Percentiles rank a stretch among this genome's conserved stretches.
Conservation (phyloP, 2,888 invertebrate genomes). For the Dasypogon diadema region DNA sequence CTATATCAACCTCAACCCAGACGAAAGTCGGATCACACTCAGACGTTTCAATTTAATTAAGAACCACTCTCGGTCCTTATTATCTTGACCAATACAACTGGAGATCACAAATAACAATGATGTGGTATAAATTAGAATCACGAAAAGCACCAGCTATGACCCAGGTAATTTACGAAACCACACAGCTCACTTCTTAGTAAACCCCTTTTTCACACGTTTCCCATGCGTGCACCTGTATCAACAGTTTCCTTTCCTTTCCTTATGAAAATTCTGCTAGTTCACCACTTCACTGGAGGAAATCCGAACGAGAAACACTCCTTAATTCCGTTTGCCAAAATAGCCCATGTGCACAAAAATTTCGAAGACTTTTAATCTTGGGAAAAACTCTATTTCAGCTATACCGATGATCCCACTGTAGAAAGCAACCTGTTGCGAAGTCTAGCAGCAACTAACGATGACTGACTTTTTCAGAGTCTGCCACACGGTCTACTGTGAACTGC, state of each 20-base stretch:
- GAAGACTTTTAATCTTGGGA: neutral
- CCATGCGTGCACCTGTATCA: neutral
- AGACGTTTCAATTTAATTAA: conserved; percentile 24
- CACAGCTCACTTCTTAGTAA: neutral
- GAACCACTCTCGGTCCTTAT: neutral
- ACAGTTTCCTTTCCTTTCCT: neutral
- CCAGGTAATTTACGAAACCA: neutral
- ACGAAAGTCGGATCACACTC: neutral
- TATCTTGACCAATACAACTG: neutral
- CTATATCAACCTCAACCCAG: neutral
- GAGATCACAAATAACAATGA: neutral
- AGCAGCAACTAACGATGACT: conserved; percentile 12
- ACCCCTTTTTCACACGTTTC: neutral
- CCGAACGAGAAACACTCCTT: neutral
- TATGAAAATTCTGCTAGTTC: neutral
- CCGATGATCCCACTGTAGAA: neutral
- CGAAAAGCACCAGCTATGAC: neutral
- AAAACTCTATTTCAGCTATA: neutral
- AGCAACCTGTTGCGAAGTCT: conserved; percentile 45
- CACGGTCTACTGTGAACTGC: neutral
- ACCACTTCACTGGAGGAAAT: neutral
- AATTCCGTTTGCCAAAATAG: neutral
- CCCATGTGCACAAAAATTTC: neutral
- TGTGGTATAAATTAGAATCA: neutral
- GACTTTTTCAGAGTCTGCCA: neutral